phyloP scores from a whole-genome alignment of 1,140 invertebrate genomes.

The Drosophila equinoxialis region DNA sequence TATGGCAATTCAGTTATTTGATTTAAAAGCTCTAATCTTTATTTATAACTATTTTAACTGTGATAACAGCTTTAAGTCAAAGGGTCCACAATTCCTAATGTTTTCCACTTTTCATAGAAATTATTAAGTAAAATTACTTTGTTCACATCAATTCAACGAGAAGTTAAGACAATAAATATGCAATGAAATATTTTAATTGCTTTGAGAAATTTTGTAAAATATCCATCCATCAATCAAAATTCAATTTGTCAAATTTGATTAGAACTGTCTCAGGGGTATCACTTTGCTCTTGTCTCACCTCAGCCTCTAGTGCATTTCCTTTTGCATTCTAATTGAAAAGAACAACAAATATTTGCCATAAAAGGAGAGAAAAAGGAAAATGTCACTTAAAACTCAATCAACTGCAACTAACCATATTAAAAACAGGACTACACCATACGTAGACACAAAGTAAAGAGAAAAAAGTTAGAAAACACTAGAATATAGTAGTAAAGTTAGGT shows the following conservation, averaged over 20 bases:
- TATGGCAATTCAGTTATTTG: no score
- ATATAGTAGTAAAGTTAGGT: background rate
- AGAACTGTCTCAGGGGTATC: slow-evolving; percentile 7
- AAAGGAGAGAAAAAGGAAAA: slow-evolving; percentile 32
- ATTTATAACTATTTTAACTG: no score
- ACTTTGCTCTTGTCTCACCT: background rate
- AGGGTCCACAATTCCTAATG: no score
- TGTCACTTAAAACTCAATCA: slow-evolving; percentile 80
- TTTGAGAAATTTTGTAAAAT: background rate
- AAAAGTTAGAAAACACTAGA: background rate
- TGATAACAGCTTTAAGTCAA: no score
- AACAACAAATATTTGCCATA: slow-evolving; percentile 54
- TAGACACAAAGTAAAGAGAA: slow-evolving; percentile 3
- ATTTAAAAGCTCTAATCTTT: no score
- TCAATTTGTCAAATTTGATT: slow-evolving; percentile 16
- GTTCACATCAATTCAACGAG: background rate
- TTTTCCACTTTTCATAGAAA: no score
- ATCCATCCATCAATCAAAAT: slow-evolving; percentile 9
- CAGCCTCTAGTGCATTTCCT: slow-evolving; percentile 1
- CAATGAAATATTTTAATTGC: background rate
- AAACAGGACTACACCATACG: slow-evolving; percentile 31
- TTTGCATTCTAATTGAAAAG: slow-evolving; percentile 62
- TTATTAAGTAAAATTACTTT: background rate
- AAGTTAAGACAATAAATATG: background rate
- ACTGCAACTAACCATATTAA: slow-evolving; percentile 78